Base-by-base conservation (phyloP, 2,113 vertebrate species). In the Galemys pyrenaicus region DNA sequence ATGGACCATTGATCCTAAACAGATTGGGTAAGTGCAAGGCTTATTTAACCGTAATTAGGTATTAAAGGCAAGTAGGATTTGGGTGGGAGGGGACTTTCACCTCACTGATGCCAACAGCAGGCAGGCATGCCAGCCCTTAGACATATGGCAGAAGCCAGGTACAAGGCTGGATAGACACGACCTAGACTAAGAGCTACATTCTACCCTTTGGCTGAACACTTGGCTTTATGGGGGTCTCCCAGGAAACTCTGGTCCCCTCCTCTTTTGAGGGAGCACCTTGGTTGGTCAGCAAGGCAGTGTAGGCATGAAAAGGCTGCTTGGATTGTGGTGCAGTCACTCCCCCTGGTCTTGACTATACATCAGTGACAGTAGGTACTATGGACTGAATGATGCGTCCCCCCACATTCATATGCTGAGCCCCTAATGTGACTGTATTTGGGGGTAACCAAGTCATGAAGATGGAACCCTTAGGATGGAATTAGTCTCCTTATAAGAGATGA, bases 81-180 rank as follows among this genome's bases (percentile, higher is more conserved):
- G 22, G 1, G 6, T 35, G 24, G 24, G 37, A 71, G 35, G 24
- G 20, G 5, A 22, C 73, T 24, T 77, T 32, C 70, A 60, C 44
- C 39, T 60, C 20, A 70, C 44, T 6, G 46, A 91, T 44, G 51
- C 56, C 92, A 88, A 58, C 35, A 58, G 75, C 54, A 56, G 65
- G n/a, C 71, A 35, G 82, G 54, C 73, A 44, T 51, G 65, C 54
- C 54, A 58, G 71, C 26, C 46, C 68, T 39, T 3, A 16, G 56
- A 94, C 49, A 4, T 51, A 81, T 44, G 80, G 80, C 87, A 73
- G 90, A 87, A 81, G 78, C 46, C 26, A 73, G 71, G 62, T 39
- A 58, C 20, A 39, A 44, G 65, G 19, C 28, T 39, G 49, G 32
- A 73, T 39, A 37, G 86, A 17, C 7, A 17, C n/a, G 68, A 64